A percentile compares a stretch with the other conserved stretches of the same genome.
phyloP scores from a whole-genome alignment of 2,888 invertebrate species.

The Masnerella sp. region DNA sequence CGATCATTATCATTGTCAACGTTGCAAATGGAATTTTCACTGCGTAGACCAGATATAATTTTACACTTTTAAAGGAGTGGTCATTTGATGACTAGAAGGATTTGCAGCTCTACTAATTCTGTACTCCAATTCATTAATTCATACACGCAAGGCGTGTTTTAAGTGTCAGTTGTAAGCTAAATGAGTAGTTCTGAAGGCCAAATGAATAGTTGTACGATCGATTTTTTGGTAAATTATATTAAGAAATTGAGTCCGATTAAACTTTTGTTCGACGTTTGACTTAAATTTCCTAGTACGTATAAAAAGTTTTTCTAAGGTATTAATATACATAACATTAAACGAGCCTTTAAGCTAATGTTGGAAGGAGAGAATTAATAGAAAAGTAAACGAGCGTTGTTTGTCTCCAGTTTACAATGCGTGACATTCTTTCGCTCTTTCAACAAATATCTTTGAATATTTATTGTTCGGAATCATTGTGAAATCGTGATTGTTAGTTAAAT shows the following conservation, averaged over 20 bases:
- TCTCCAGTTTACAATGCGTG: slow-evolving; percentile 69
- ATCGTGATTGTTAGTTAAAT: slow-evolving; percentile 67
- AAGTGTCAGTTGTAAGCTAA: slow-evolving; percentile 56
- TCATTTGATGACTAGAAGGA: slow-evolving; percentile 60
- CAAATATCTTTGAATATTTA: slow-evolving; percentile 67
- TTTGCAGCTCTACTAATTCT: slow-evolving; percentile 57
- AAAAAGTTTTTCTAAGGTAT: slow-evolving; percentile 17
- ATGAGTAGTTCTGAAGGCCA: slow-evolving; percentile 50
- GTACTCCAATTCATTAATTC: slow-evolving; percentile 59
- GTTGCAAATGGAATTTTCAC: slow-evolving; percentile 53
- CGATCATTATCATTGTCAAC: slow-evolving; percentile 49
- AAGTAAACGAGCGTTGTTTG: slow-evolving; percentile 61
- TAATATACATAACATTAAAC: slow-evolving; percentile 31
- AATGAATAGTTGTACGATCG: slow-evolving; percentile 52
- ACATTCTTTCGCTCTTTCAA: slow-evolving; percentile 72
- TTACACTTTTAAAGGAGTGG: slow-evolving; percentile 58
- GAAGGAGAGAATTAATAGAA: slow-evolving; percentile 50
- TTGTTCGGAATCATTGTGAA: slow-evolving; percentile 66
- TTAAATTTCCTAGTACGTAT: slow-evolving; percentile 9
- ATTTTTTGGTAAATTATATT: slow-evolving; percentile 49
- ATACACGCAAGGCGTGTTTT: slow-evolving; percentile 59
- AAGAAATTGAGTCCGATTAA: slow-evolving; percentile 28
- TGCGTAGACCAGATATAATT: slow-evolving; percentile 52
- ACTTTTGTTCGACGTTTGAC: slow-evolving; percentile 9
- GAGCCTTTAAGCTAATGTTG: slow-evolving; percentile 9